A percentile compares a stretch with the other conserved stretches of the same genome.
These are phyloP conservation scores for Urocynchramus pylzowi DNA, from an alignment of 2,113 vertebrate species.

Conservation along the genomic window DNA sequence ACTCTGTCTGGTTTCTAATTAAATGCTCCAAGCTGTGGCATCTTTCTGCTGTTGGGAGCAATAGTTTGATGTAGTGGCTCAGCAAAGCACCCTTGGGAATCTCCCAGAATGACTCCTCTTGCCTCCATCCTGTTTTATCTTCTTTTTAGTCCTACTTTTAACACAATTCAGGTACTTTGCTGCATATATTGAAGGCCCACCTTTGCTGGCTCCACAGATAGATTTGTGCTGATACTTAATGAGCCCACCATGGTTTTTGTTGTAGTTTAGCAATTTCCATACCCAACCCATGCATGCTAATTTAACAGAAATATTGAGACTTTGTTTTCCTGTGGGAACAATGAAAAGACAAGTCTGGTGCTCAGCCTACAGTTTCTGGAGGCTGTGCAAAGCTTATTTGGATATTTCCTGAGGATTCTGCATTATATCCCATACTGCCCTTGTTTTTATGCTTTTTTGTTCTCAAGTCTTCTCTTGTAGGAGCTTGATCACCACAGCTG, in stretches of 20 bases:
- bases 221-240: background rate
- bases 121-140: background rate
- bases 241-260: background rate
- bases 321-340: background rate
- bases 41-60: background rate
- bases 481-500: background rate
- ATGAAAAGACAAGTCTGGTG: background rate
- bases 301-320: background rate
- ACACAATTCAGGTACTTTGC: background rate
- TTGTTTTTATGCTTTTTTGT: background rate
- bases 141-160: background rate
- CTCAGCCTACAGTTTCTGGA: background rate
- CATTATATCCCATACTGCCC: background rate
- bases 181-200: background rate
- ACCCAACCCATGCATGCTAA: background rate
- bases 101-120: background rate
- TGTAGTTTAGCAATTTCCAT: background rate
- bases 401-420: background rate
- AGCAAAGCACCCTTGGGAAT: background rate
- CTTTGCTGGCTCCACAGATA: background rate
- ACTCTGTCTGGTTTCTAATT: background rate
- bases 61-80: background rate
- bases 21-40: background rate
- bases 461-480: background rate
- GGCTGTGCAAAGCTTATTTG: background rate